A percentile compares a stretch with the other conserved stretches of the same genome.
These are phyloP conservation scores for Uloborus diversus DNA, from an alignment of 1,140 invertebrate genomes.

Conservation along the genomic window DNA sequence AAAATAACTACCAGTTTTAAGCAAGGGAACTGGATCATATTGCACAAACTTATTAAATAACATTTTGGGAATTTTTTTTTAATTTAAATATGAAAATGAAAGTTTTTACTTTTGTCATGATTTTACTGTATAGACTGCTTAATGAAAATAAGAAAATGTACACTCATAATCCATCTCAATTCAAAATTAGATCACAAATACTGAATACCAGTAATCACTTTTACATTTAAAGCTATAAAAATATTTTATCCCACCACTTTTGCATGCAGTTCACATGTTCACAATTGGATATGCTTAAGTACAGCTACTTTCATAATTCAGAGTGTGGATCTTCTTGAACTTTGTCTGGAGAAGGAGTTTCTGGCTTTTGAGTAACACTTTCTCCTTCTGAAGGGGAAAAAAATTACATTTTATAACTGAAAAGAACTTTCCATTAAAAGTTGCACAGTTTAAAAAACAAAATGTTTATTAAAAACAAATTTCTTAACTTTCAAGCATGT, in stretches of 20 bases:
- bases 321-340: slow-evolving; percentile 33
- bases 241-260: slow-evolving; percentile 38
- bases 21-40: too few relatives aligned
- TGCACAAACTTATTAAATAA: too few relatives aligned
- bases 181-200: neutral
- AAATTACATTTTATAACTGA: neutral
- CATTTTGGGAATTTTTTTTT: too few relatives aligned
- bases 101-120: too few relatives aligned
- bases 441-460: too few relatives aligned
- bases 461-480: neutral
- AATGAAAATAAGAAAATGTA: too few relatives aligned
- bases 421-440: too few relatives aligned
- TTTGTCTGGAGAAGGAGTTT: slow-evolving; percentile 1
- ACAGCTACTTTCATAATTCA: slow-evolving; percentile 47
- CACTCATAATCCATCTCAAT: neutral
- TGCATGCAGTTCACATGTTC: slow-evolving; percentile 28
- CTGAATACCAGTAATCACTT: too few relatives aligned
- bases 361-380: slow-evolving; percentile 3
- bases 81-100: too few relatives aligned
- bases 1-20: too few relatives aligned
- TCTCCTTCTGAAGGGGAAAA: neutral
- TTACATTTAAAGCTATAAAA: too few relatives aligned
- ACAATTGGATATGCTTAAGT: slow-evolving; percentile 22
- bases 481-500: neutral
- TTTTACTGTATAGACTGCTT: too few relatives aligned